These are phyloP conservation scores for Paratrypauchen microcephalus DNA, from an alignment of 2,797 vertebrate genomes.

Conservation along the genomic window DNA sequence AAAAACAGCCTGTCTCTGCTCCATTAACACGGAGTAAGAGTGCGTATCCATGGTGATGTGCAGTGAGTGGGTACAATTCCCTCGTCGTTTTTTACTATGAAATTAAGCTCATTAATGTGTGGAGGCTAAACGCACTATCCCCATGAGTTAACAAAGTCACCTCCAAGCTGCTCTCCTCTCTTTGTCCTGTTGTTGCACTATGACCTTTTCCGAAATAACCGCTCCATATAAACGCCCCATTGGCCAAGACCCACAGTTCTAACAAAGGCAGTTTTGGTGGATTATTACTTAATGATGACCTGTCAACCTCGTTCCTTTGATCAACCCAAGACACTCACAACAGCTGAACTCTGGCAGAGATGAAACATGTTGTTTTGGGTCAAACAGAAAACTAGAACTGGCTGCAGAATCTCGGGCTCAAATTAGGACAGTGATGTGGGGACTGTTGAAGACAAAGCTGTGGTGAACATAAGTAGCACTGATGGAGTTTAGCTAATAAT, in stretches of 20 bases:
- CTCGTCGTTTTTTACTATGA: slow-evolving; percentile 41
- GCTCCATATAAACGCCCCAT: slow-evolving; percentile 16
- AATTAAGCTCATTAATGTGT: slow-evolving; percentile 62
- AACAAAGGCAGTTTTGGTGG: slow-evolving; percentile 24
- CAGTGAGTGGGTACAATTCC: slow-evolving; percentile 37
- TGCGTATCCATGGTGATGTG: slow-evolving; percentile 56
- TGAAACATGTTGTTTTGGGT: slow-evolving; percentile 32
- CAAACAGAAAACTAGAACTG: slow-evolving; percentile 18
- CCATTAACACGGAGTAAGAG: slow-evolving; percentile 58
- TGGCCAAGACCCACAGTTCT: slow-evolving; percentile 27
- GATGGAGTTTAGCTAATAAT: slow-evolving; percentile 40
- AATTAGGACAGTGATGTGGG: slow-evolving; percentile 21
- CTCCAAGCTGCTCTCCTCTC: slow-evolving; percentile 40
- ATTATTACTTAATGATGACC: slow-evolving; percentile 53
- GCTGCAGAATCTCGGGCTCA: slow-evolving; percentile 10
- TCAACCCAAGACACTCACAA: slow-evolving; percentile 25
- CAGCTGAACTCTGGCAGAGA: slow-evolving; percentile 25
- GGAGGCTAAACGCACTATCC: slow-evolving; percentile 34
- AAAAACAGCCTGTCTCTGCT: slow-evolving; percentile 42
- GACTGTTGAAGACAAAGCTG: slow-evolving; percentile 13
- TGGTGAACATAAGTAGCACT: slow-evolving; percentile 25
- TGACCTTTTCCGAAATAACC: slow-evolving; percentile 46
- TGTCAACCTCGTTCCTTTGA: slow-evolving; percentile 51
- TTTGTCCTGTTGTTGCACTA: slow-evolving; percentile 39
- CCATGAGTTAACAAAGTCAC: slow-evolving; percentile 50